Percentiles rank a stretch among this genome's conserved stretches.
Evolutionary conservation across 2,113 vertebrate species (phyloP).

Genomic region (Gobiocypris rarus): DNA sequence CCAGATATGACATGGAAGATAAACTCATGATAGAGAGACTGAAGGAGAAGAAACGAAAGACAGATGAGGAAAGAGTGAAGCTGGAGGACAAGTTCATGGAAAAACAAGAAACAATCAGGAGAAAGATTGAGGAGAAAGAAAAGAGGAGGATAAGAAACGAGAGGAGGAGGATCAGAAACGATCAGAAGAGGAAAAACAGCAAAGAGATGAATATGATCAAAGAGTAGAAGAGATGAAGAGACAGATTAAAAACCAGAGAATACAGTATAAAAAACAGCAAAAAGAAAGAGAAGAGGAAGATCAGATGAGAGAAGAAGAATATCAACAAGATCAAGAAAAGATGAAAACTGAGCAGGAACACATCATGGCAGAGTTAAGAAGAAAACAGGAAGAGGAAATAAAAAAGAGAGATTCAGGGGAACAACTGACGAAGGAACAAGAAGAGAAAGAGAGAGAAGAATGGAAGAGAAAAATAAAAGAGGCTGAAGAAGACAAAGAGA

Average conservation of each 20-base stretch:
- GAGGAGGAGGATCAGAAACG: neutral
- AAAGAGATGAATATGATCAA: neutral
- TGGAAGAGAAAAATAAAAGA: constrained; percentile 7
- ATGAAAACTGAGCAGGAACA: neutral
- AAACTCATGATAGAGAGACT: neutral
- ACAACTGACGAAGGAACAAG: neutral
- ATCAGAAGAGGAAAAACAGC: neutral
- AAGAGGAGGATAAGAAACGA: neutral
- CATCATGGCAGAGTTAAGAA: neutral
- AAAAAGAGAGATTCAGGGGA: constrained; percentile 3
- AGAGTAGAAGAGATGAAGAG: neutral
- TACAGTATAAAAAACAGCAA: neutral
- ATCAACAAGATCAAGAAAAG: neutral
- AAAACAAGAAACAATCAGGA: neutral
- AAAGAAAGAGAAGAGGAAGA: constrained; percentile 17
- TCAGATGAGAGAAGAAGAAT: neutral
- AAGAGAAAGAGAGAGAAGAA: constrained; percentile 9
- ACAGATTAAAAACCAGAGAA: constrained; percentile 5
- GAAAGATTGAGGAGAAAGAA: constrained; percentile 37
- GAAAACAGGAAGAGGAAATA: neutral
- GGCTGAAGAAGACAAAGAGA: neutral
- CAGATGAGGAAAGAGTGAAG: neutral
- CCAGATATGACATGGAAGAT: neutral
- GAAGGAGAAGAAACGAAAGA: neutral
- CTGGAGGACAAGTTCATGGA: neutral